Conservation (phyloP, 2,113 vertebrate species). For the Nibea coibor region DNA sequence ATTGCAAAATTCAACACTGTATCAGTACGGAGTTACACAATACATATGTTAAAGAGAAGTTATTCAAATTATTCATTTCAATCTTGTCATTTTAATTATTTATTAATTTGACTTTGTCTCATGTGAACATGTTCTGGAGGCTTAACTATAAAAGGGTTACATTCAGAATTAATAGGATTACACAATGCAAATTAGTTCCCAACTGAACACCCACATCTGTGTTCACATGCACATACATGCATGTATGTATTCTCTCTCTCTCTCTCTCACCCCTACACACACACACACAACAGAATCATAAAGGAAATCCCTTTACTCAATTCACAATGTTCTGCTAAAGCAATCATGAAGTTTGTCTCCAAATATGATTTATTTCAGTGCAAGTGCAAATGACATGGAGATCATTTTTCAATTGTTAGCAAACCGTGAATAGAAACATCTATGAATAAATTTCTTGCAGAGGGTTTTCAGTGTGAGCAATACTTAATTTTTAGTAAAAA, state of each 20-base stretch:
- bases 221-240: conserved; percentile 23
- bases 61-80: not conserved
- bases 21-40: not conserved
- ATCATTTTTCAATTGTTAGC: conserved; percentile 17
- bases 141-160: conserved; percentile 74
- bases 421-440: not conserved
- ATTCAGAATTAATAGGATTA: conserved; percentile 73
- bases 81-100: conserved; percentile 25
- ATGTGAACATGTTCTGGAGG: conserved; percentile 55
- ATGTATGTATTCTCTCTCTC: not conserved
- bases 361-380: conserved; percentile 21
- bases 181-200: conserved; percentile 67
- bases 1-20: not conserved
- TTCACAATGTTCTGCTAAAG: conserved; percentile 11
- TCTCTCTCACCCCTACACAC: conserved; percentile 9
- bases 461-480: not conserved
- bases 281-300: conserved; percentile 18
- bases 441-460: conserved; percentile 29
- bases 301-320: not conserved
- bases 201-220: conserved; percentile 56
- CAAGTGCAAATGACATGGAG: conserved; percentile 20
- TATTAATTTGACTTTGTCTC: conserved; percentile 44
- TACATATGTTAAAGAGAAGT: not conserved
- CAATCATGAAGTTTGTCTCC: conserved; percentile 16
- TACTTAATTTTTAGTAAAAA: conserved; percentile 30